phyloP scores from a whole-genome alignment of 2,797 vertebrate species.

The Pempheris klunzingeri region DNA sequence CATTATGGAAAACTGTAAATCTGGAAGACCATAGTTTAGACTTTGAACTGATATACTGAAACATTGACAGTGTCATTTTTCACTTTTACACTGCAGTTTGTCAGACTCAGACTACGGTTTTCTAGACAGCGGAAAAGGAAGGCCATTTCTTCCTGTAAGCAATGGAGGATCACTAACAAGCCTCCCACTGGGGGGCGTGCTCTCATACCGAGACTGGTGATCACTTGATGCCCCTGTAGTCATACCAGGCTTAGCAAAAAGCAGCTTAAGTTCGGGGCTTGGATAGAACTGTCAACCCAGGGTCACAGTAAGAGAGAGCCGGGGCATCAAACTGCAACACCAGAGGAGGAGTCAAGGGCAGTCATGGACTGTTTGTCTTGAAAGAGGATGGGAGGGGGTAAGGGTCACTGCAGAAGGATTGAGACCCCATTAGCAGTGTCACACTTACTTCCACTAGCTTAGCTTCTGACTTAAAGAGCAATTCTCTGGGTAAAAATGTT shows the following conservation, averaged over 20 bases:
- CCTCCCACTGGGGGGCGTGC: constrained; percentile 67
- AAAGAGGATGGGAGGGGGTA: constrained; percentile 66
- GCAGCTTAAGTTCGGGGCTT: constrained; percentile 65
- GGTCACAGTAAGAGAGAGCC: constrained; percentile 71
- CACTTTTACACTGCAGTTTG: constrained; percentile 5
- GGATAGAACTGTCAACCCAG: constrained; percentile 79
- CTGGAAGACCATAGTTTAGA: background rate
- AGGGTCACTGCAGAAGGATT: constrained; percentile 75
- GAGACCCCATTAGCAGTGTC: constrained; percentile 79
- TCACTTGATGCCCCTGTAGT: constrained; percentile 83
- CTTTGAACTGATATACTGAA: constrained; percentile 13
- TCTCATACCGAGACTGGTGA: constrained; percentile 64
- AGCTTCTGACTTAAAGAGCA: constrained; percentile 65
- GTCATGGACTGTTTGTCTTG: constrained; percentile 74
- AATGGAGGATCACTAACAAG: constrained; percentile 61
- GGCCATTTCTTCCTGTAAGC: constrained; percentile 55
- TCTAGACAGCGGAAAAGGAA: constrained; percentile 28
- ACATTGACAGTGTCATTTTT: too few relatives aligned
- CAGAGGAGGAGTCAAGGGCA: constrained; percentile 81
- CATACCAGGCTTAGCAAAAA: constrained; percentile 74
- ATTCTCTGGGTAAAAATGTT: constrained; percentile 41
- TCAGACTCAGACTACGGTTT: constrained; percentile 34
- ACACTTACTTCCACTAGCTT: constrained; percentile 78
- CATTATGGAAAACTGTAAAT: constrained; percentile 11
- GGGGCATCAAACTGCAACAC: constrained; percentile 61